Evolutionary conservation across 2,113 vertebrate genomes (phyloP).

Genomic region (Chionodraco myersi): DNA sequence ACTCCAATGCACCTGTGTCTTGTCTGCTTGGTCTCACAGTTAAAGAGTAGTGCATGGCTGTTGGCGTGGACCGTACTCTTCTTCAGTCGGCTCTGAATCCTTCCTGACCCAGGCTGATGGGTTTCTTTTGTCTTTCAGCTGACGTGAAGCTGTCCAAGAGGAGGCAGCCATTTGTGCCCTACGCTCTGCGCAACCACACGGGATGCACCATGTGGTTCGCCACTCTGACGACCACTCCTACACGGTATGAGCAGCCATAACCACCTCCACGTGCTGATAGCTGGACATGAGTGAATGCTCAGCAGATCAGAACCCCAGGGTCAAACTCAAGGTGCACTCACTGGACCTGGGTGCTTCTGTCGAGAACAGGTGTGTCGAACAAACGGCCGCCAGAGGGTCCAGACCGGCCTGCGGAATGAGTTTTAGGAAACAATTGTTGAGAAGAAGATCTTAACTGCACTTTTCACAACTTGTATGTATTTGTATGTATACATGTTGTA

Average conservation of each 20-base stretch:
- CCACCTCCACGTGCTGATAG: not conserved
- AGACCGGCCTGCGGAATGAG: no score
- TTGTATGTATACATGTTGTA: no score
- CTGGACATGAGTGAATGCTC: not conserved
- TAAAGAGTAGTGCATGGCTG: constrained; percentile 13
- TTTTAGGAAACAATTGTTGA: no score
- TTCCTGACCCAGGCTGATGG: no score
- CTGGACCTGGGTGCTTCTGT: no score
- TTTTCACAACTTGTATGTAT: no score
- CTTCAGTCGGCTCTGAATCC: no score
- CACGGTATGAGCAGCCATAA: constrained; percentile 84
- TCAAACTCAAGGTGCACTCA: no score
- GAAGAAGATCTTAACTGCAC: no score
- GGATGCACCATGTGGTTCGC: constrained; percentile 97
- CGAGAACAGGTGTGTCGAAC: no score
- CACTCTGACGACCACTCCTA: constrained; percentile 95
- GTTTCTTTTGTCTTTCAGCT: constrained; percentile 25
- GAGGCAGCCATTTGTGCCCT: constrained; percentile 94
- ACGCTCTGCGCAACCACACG: constrained; percentile 93
- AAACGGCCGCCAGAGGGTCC: no score
- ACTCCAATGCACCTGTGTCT: not conserved
- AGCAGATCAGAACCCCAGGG: no score
- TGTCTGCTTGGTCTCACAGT: not conserved
- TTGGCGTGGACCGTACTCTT: not conserved
- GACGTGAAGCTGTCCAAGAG: constrained; percentile 90